Conservation (phyloP, 2,113 vertebrate genomes). For the Ivindomyrus marchei region DNA sequence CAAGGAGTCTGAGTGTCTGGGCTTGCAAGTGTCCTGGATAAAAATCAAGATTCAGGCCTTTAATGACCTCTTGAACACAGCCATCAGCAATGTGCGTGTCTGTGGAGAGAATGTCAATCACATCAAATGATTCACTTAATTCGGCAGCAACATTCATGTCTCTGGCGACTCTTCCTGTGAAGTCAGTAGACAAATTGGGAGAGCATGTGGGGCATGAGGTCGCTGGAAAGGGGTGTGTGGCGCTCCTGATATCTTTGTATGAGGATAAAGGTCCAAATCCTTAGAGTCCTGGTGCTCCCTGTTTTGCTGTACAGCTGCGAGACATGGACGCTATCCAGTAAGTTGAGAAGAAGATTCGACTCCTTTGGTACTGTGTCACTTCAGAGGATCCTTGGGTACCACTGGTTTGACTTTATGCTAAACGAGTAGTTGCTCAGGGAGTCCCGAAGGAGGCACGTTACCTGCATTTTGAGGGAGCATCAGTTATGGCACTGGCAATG, state of each 20-base stretch:
- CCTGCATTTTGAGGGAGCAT: background rate
- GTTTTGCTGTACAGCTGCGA: background rate
- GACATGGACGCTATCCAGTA: too few species aligned
- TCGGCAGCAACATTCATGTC: background rate
- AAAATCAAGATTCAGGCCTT: background rate
- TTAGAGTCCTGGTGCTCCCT: background rate
- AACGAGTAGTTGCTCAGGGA: background rate
- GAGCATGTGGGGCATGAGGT: background rate
- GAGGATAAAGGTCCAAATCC: background rate
- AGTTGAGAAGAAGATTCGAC: background rate
- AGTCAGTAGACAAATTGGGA: background rate
- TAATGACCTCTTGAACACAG: background rate
- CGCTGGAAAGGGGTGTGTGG: background rate
- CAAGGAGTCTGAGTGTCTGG: background rate
- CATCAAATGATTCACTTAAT: background rate
- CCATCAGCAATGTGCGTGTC: background rate
- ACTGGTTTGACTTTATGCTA: background rate
- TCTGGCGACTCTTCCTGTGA: background rate
- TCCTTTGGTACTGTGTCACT: background rate
- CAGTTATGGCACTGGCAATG: background rate
- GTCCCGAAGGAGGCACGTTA: background rate
- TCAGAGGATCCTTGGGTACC: background rate
- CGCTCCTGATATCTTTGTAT: background rate
- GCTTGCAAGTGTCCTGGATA: background rate
- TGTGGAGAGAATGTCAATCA: background rate